Evolutionary conservation across 2,888 invertebrate species (phyloP), one percentile per base, ranked within the genome.

Genomic region (Spilosoma lubricipeda): DNA sequence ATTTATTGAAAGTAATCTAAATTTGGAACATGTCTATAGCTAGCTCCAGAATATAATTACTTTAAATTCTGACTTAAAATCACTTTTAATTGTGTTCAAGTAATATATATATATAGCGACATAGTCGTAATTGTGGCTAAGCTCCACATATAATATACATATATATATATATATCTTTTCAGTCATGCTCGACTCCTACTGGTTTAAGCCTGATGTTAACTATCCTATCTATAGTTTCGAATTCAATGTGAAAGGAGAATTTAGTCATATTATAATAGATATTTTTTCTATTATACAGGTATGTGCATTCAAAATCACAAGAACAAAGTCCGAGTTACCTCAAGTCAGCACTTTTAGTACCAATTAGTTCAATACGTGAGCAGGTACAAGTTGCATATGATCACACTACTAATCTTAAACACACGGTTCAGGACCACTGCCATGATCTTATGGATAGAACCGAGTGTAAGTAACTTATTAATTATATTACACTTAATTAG

Each of bases 391-490:
- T 84, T 9, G 93, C 90, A 20, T 84, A 88, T 79, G 89, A 90
- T 0, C 93, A 95, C 63, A 94, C 93, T 0, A 92, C 91, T 42
- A 88, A 90, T 0, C 80, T 92, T 15, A 93, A 90, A 70, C 88
- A 92, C 76, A 83, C 89, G 0, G 83, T 95, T 7, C 85, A 88
- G 71, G 93, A 94, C 72, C 90, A 94, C 78, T 93, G 90, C 76
- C 89, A 92, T 77, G 92, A 94, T 20, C 72, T 93, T 3, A 88
- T 88, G 66, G 93, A 95, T 74, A 90, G 90, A 81, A 92, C 90
- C 73, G 92, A 93, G 73, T 95, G 95, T 95, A 76, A 90, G 94
- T 39, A 18, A 42, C 59, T 42, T 63, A 27, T 33, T 9, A 65
- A 33, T 20, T 65, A 20, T 65, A 65, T 33, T 65, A 33, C 0